Base-by-base conservation (phyloP, 2,888 invertebrate genomes). In the Sturmia bella region DNA sequence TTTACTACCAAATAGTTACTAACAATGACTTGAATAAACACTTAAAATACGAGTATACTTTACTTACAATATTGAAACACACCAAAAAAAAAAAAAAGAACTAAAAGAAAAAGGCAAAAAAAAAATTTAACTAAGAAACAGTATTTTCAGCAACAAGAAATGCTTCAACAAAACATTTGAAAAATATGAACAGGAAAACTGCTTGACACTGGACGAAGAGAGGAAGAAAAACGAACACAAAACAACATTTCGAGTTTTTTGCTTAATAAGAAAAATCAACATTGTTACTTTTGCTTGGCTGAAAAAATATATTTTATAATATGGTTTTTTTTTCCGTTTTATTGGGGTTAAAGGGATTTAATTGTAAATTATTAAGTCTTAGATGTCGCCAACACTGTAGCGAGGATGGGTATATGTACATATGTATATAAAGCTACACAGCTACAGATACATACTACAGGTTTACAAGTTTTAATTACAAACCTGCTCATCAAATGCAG, bases 201-300 rank as follows among this genome's bases (percentile, higher is more conserved):
- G 61, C 41, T 68, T 76, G 80, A 76, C 80, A 68, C 68, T 72
- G 72, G 66, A 76, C n/a, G n/a, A n/a, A n/a, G n/a, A n/a, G n/a
- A n/a, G n/a, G 54, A 32, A 57, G 45, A 61, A 27, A 32, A 37
- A 13, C 0, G 7, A 45, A 45, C 7, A 45, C 3, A 9, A 13
- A 17, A 45, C n/a, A 45, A 45, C 15, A 15, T 64, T 52, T 43
- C 4, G 0, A 13, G 45, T 9, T 24, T 45, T 43, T 61, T n/a
- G n/a, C 32, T 11, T 13, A 54, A 54, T 45, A 54, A 43, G 9
- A 39, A 57, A 66, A 59, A 59, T 50, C 54, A 64, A 74, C 56
- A 57, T n/a, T 74, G 56, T 66, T 64, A 74, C 21, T 19, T 17
- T 9, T 54, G 52, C 27, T 61, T 48, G 21, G 24, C 52, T 56